A percentile compares a stretch with the other conserved stretches of the same genome.
Evolutionary conservation across 2,888 invertebrate genomes (phyloP).

Genomic region (Phoenoteleia sp.): DNA sequence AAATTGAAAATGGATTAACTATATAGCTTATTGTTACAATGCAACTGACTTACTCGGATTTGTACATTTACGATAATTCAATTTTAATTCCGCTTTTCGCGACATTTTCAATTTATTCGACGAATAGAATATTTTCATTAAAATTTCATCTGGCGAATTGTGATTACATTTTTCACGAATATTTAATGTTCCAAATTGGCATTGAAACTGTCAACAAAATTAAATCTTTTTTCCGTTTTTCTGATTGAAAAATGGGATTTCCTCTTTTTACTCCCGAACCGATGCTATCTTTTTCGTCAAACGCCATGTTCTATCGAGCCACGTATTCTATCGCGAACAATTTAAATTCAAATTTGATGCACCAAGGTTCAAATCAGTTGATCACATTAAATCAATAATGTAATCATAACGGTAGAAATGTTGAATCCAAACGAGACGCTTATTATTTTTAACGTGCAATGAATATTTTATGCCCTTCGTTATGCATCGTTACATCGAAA

Average conservation of each 20-base stretch:
- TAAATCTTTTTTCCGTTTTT: too few relatives aligned
- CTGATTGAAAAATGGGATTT: background rate
- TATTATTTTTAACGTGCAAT: conserved; percentile 45
- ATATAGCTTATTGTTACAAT: too few relatives aligned
- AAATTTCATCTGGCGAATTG: too few relatives aligned
- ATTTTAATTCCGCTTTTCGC: too few relatives aligned
- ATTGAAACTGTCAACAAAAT: too few relatives aligned
- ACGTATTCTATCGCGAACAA: conserved; percentile 22
- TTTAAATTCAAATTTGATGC: conserved; percentile 39
- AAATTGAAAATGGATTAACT: too few relatives aligned
- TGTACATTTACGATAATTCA: too few relatives aligned
- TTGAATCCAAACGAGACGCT: conserved; percentile 43
- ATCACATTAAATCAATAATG: conserved; percentile 48
- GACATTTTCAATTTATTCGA: too few relatives aligned
- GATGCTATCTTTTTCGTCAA: background rate
- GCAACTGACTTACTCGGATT: too few relatives aligned
- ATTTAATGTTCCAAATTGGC: too few relatives aligned
- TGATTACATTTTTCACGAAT: too few relatives aligned
- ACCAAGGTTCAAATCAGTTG: conserved; percentile 36
- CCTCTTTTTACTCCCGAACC: background rate
- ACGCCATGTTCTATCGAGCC: background rate
- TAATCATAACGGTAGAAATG: conserved; percentile 36
- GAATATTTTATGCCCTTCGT: conserved; percentile 43
- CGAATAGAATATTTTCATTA: too few relatives aligned
- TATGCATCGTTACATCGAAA: conserved; percentile 10